Conservation (phyloP, 2,888 invertebrate genomes). For the Agrilus cyanescens region DNA sequence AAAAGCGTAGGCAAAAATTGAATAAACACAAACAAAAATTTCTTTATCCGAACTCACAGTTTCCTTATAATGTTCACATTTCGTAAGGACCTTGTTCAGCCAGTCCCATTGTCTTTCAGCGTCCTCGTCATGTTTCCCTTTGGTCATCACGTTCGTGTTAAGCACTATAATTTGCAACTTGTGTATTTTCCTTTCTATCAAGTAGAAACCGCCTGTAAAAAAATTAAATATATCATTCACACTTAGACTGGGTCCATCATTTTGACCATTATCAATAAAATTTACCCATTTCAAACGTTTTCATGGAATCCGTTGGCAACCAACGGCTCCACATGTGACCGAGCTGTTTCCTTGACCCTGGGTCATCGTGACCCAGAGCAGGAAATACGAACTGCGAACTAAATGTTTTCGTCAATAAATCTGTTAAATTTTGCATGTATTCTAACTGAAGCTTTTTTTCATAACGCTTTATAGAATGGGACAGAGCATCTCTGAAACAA, state of each 20-base stretch:
- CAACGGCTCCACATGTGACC: constrained; percentile 73
- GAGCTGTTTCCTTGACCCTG: constrained; percentile 46
- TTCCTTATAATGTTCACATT: constrained; percentile 62
- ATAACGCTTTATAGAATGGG: constrained; percentile 56
- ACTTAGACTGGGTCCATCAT: too few species aligned
- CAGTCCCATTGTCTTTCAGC: constrained; percentile 74
- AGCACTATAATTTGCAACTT: constrained; percentile 75
- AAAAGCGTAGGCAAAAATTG: too few species aligned
- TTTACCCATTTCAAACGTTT: constrained; percentile 72
- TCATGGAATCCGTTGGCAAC: constrained; percentile 62
- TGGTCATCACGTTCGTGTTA: constrained; percentile 77
- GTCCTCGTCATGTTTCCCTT: constrained; percentile 39
- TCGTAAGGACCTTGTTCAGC: constrained; percentile 62
- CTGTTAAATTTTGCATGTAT: constrained; percentile 72
- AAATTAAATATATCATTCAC: constrained; percentile 8
- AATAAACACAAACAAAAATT: too few species aligned
- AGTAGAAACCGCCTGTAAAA: constrained; percentile 77
- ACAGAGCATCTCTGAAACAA: constrained; percentile 65
- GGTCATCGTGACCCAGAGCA: constrained; percentile 79
- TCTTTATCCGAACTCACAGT: constrained; percentile 50
- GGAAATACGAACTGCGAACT: constrained; percentile 86
- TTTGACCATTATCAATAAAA: too few species aligned
- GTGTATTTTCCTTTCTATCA: constrained; percentile 70
- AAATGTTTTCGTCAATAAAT: constrained; percentile 69
- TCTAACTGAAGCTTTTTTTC: constrained; percentile 57